Percentiles rank a stretch among this genome's conserved stretches.
These are phyloP conservation scores for Dryoscopus gambensis DNA, from an alignment of 2,113 vertebrate genomes.

Conservation along the genomic window DNA sequence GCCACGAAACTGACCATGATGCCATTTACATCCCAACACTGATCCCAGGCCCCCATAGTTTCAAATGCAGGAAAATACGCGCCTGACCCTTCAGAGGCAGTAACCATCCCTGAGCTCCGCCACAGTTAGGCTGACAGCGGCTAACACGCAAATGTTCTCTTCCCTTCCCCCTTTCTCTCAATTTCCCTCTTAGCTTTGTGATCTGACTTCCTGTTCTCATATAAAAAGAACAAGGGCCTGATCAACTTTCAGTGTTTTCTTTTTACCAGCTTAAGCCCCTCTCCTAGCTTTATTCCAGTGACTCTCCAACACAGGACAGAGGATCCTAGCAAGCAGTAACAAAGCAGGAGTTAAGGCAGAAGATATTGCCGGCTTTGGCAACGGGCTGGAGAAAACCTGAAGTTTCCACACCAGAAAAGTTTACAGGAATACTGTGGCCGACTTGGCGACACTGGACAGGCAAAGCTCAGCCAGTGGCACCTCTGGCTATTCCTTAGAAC, in stretches of 20 bases:
- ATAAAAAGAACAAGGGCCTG: neutral
- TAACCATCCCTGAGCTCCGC: neutral
- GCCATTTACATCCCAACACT: neutral
- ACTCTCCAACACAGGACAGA: neutral
- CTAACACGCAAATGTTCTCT: neutral
- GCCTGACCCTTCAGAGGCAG: neutral
- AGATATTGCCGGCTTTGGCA: neutral
- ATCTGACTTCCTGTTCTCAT: slow-evolving; percentile 50
- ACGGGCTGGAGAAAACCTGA: neutral
- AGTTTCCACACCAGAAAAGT: neutral
- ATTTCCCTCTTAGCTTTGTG: neutral
- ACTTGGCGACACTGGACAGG: neutral
- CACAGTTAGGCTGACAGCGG: fast-evolving
- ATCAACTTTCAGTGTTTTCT: neutral
- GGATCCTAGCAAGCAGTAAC: neutral
- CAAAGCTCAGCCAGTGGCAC: neutral
- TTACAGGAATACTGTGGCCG: neutral
- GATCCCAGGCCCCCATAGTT: neutral
- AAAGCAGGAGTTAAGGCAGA: neutral
- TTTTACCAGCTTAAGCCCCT: neutral
- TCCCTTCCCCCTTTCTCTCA: slow-evolving; percentile 38
- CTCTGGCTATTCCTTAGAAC: neutral
- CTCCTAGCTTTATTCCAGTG: neutral
- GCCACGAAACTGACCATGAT: neutral
- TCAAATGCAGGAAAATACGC: neutral